phyloP scores from a whole-genome alignment of 2,113 vertebrate species.

The Aegotheles bennettii region DNA sequence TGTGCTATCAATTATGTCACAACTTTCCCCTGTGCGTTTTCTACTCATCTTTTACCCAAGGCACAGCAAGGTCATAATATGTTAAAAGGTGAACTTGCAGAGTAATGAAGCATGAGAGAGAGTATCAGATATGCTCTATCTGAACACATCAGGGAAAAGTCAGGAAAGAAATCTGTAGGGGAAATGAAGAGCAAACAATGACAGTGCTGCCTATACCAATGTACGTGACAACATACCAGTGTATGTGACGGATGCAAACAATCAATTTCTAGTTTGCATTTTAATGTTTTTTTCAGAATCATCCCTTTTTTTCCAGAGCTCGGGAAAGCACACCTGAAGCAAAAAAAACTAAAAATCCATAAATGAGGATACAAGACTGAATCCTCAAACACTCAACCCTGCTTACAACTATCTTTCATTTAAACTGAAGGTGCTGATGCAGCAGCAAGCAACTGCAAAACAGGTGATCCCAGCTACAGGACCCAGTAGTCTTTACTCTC shows the following conservation, averaged over 20 bases:
- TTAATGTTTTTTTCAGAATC: not conserved
- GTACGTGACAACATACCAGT: fast-evolving
- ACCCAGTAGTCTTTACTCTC: not conserved
- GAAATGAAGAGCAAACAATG: not conserved
- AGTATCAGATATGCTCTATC: not conserved
- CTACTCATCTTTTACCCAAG: not conserved
- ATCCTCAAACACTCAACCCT: not conserved
- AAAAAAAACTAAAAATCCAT: not conserved
- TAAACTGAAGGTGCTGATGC: not conserved
- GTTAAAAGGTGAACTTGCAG: not conserved
- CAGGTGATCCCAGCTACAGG: not conserved
- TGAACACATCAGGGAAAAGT: not conserved
- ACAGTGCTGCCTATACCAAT: not conserved
- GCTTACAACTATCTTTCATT: not conserved
- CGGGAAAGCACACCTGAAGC: not conserved
- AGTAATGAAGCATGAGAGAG: not conserved
- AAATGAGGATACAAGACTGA: not conserved
- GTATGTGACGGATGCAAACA: fast-evolving
- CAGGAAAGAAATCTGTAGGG: not conserved
- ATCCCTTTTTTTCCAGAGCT: not conserved
- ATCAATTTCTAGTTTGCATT: not conserved
- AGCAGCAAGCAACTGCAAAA: not conserved
- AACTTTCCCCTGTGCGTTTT: not conserved
- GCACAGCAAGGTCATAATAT: not conserved
- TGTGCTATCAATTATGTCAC: not conserved